A percentile compares a stretch with the other conserved stretches of the same genome.
These are phyloP conservation scores for Mystacides longicornis DNA, from an alignment of 2,888 invertebrate genomes.

Conservation along the genomic window DNA sequence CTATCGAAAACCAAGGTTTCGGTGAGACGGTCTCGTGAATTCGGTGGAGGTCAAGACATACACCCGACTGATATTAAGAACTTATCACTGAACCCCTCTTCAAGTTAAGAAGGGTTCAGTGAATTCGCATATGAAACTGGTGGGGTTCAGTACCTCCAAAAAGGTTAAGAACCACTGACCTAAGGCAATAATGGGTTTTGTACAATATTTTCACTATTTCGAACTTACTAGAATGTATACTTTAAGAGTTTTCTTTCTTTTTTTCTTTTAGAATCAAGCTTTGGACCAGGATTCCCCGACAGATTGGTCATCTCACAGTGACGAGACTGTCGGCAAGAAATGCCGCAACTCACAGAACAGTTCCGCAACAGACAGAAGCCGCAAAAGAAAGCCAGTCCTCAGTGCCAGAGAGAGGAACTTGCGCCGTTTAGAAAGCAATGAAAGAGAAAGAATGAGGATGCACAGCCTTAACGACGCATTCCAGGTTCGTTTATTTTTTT, in stretches of 20 bases:
- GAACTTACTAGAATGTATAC: neutral
- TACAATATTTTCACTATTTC: neutral
- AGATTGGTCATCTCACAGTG: slow-evolving; percentile 28
- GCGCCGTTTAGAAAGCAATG: slow-evolving; percentile 68
- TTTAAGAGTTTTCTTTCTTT: neutral
- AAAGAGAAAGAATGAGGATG: slow-evolving; percentile 73
- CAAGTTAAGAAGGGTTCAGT: too few relatives aligned
- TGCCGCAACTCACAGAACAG: slow-evolving; percentile 34
- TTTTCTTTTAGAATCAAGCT: slow-evolving; percentile 13
- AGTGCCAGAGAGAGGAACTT: slow-evolving; percentile 64
- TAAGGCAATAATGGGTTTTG: too few relatives aligned
- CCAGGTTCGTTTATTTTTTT: slow-evolving; percentile 47
- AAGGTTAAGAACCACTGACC: too few relatives aligned
- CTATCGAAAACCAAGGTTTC: too few relatives aligned
- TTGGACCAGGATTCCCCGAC: slow-evolving; percentile 21
- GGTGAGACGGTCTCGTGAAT: too few relatives aligned
- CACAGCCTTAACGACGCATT: slow-evolving; percentile 74
- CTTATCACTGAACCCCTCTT: too few relatives aligned
- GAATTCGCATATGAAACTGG: too few relatives aligned
- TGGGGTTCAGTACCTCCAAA: too few relatives aligned
- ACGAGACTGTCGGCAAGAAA: slow-evolving; percentile 27
- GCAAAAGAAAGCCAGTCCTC: slow-evolving; percentile 51
- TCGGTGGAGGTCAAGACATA: too few relatives aligned
- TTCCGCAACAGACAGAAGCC: slow-evolving; percentile 36
- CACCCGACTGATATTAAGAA: too few relatives aligned